Evolutionary conservation across 2,113 vertebrate species (phyloP).

Genomic region (Chunga burmeisteri): DNA sequence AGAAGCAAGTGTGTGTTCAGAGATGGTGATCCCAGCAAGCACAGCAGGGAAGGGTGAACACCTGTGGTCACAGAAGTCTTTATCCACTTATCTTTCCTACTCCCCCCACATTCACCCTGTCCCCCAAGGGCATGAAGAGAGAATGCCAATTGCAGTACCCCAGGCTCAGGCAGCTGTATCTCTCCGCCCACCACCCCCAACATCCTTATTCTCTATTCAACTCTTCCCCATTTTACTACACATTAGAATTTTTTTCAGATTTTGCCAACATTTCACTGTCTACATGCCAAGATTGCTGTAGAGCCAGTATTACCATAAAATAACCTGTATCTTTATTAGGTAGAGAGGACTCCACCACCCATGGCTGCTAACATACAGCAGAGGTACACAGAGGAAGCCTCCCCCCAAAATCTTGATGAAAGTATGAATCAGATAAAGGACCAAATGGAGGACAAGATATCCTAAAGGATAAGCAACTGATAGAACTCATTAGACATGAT

Average conservation of each 20-base stretch:
- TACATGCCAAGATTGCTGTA: background rate
- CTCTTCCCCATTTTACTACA: background rate
- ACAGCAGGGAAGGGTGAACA: background rate
- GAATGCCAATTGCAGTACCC: background rate
- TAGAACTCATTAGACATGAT: background rate
- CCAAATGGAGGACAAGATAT: background rate
- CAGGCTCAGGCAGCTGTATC: background rate
- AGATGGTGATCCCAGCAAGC: background rate
- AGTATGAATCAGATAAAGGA: background rate
- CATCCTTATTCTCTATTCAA: background rate
- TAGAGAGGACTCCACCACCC: background rate
- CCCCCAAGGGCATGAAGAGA: background rate
- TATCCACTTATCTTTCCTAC: background rate
- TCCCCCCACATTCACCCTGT: background rate
- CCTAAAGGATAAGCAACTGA: background rate
- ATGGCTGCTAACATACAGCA: background rate
- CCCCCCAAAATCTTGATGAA: background rate
- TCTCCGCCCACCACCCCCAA: background rate
- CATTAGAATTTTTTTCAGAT: background rate
- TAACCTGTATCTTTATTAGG: background rate
- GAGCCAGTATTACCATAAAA: background rate
- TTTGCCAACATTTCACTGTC: background rate
- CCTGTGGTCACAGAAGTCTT: background rate
- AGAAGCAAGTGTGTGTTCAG: background rate
- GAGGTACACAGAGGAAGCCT: background rate